Evolutionary conservation across 1,140 invertebrate species (phyloP).

Genomic region (Bacillus rossius): DNA sequence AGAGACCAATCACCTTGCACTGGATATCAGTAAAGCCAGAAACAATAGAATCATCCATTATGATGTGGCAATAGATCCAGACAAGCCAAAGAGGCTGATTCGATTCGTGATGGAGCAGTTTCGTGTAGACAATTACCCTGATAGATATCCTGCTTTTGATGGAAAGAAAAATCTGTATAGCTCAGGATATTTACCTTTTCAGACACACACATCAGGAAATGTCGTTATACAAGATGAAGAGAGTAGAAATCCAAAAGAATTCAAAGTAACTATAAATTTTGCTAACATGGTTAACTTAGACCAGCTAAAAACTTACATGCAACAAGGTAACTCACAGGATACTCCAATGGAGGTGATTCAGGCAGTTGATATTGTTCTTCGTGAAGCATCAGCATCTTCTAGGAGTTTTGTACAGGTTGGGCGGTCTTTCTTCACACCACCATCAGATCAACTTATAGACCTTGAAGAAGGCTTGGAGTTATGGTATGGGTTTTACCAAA

Average conservation of each 20-base stretch:
- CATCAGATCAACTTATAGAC: constrained; percentile 32
- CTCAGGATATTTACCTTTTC: constrained; percentile 29
- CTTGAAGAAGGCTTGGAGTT: constrained; percentile 60
- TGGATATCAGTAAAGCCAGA: constrained; percentile 44
- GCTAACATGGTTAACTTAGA: constrained; percentile 48
- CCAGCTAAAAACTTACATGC: constrained; percentile 44
- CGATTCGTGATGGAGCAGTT: constrained; percentile 32
- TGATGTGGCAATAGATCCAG: constrained; percentile 46
- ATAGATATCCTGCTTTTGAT: constrained; percentile 58
- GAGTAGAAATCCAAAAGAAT: constrained; percentile 43
- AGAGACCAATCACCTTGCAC: constrained; percentile 50
- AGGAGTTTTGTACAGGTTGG: constrained; percentile 40
- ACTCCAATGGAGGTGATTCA: constrained; percentile 62
- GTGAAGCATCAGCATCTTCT: constrained; percentile 43
- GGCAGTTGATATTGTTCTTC: constrained; percentile 77
- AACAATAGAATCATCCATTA: constrained; percentile 43
- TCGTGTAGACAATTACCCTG: constrained; percentile 27
- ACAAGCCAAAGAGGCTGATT: constrained; percentile 43
- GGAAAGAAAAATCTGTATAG: constrained; percentile 61
- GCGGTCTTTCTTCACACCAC: constrained; percentile 48
- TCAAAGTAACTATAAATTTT: constrained; percentile 53
- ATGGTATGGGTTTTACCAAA: constrained; percentile 67
- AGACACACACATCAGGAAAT: constrained; percentile 1
- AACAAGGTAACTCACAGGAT: constrained; percentile 36
- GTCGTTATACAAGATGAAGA: constrained; percentile 35